Conservation (phyloP, 2,113 vertebrate genomes). For the Noctilio leporinus region DNA sequence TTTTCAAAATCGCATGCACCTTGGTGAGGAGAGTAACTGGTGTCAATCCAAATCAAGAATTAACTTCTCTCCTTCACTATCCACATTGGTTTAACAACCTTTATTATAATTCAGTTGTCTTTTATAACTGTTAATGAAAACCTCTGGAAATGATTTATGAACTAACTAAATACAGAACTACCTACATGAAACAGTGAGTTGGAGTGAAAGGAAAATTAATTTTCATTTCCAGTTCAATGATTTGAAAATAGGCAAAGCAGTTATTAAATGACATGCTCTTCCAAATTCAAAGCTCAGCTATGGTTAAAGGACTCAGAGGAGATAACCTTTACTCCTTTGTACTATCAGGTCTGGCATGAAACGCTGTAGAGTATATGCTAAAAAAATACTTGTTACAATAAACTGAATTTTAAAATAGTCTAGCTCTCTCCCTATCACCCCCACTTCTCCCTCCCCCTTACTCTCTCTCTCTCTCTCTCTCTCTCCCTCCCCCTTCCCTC, state of each 20-base stretch:
- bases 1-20: not conserved
- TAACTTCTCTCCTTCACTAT: not conserved
- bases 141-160: not conserved
- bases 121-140: not conserved
- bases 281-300: not conserved
- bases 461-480: too few relatives aligned
- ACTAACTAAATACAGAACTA: not conserved
- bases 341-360: not conserved
- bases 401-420: not conserved
- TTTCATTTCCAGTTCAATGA: constrained; percentile 6
- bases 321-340: not conserved
- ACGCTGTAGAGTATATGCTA: not conserved
- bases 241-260: not conserved
- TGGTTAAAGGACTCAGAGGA: not conserved
- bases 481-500: too few relatives aligned
- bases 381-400: not conserved
- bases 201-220: not conserved
- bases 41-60: not conserved
- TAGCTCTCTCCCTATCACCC: not conserved
- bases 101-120: not conserved
- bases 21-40: not conserved
- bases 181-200: not conserved
- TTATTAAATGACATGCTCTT: not conserved
- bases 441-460: too few relatives aligned
- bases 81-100: not conserved